Percentiles rank a stretch among this genome's conserved stretches.
Evolutionary conservation across 2,797 vertebrate genomes (phyloP).

Genomic region (Oceanodroma leucorhoa): DNA sequence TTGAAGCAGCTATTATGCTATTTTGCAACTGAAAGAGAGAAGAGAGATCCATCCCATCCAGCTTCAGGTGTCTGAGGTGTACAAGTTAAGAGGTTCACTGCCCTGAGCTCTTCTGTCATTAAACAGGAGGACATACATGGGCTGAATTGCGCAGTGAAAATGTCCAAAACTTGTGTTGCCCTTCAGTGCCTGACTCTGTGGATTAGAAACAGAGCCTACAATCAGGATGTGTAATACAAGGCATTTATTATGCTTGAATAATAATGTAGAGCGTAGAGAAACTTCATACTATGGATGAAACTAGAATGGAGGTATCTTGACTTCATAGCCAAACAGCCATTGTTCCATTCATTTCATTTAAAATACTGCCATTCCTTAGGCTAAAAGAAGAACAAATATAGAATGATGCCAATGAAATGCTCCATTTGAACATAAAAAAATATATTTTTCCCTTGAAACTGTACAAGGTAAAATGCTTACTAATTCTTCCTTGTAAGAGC

Average conservation of each 20-base stretch:
- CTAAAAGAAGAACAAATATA: neutral
- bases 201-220: neutral
- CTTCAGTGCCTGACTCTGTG: neutral
- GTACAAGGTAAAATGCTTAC: neutral
- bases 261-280: neutral
- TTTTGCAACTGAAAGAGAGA: neutral
- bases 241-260: neutral
- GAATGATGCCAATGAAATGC: neutral
- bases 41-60: neutral
- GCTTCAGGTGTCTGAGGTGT: neutral
- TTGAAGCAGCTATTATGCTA: neutral
- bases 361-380: neutral
- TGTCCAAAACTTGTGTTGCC: neutral
- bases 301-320: neutral
- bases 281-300: neutral
- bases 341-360: neutral
- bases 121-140: accelerated
- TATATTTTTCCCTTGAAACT: neutral
- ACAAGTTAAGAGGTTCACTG: neutral
- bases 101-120: neutral
- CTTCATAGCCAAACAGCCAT: neutral
- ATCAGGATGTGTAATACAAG: neutral
- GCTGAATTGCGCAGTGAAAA: neutral
- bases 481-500: neutral
- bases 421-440: neutral